These are phyloP conservation scores for Antrozous pallidus DNA, from an alignment of 2,797 vertebrate genomes.

Conservation along the genomic window DNA sequence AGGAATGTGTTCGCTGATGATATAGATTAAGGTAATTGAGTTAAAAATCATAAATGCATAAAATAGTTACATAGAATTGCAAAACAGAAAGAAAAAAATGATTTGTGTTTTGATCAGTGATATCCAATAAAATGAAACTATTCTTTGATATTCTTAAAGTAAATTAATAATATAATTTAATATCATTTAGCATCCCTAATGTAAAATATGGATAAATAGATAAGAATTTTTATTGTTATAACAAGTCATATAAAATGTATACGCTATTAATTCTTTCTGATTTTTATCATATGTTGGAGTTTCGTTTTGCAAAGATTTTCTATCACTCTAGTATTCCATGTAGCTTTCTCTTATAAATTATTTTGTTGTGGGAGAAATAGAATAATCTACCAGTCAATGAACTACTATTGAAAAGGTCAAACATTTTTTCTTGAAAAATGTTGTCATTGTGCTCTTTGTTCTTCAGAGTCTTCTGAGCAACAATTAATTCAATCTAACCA, in stretches of 20 bases:
- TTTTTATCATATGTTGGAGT: background rate
- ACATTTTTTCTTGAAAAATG: constrained; percentile 69
- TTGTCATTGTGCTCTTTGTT: constrained; percentile 75
- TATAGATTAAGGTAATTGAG: background rate
- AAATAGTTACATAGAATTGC: background rate
- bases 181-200: background rate
- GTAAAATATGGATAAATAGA: background rate
- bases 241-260: background rate
- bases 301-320: background rate
- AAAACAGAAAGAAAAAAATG: background rate
- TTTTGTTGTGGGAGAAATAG: constrained; percentile 48
- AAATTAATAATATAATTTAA: background rate
- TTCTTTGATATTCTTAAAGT: background rate
- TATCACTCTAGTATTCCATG: constrained; percentile 37
- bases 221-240: background rate
- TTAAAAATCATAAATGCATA: background rate
- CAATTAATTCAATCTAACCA: constrained; percentile 82
- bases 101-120: background rate
- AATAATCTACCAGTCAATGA: constrained; percentile 76
- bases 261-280: background rate
- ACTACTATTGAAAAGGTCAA: constrained; percentile 80
- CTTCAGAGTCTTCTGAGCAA: constrained; percentile 70
- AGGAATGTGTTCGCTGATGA: background rate
- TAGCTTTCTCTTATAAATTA: constrained; percentile 50
- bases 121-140: background rate